Percentiles rank a stretch among this genome's conserved stretches.
These are phyloP conservation scores for Bergia sp. DNA, from an alignment of 92 coral and sea anemone genomes.

Conservation along the genomic window DNA sequence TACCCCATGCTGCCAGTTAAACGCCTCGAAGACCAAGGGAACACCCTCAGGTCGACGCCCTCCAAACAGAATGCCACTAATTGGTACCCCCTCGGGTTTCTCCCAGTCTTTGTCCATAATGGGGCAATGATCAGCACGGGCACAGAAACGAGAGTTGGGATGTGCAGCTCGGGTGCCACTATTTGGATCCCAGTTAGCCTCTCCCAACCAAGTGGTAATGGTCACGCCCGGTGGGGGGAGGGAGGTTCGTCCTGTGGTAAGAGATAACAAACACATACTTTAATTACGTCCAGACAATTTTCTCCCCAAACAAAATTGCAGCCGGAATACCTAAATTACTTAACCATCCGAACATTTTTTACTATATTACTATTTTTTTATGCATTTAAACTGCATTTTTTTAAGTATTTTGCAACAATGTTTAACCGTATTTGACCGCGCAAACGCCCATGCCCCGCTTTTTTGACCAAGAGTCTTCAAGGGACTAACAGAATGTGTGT, in stretches of 20 bases:
- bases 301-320: too few species aligned
- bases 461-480: too few species aligned
- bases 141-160: slow-evolving; percentile 96
- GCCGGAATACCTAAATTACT: too few species aligned
- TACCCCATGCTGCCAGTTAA: slow-evolving; percentile 97
- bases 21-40: slow-evolving; percentile 87
- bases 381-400: too few species aligned
- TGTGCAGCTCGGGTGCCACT: slow-evolving; percentile 83
- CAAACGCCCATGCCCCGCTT: too few species aligned
- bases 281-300: too few species aligned
- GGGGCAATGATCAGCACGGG: slow-evolving; percentile 93
- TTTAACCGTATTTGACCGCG: too few species aligned
- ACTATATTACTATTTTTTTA: too few species aligned
- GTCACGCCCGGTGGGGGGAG: slow-evolving; percentile 56
- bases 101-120: slow-evolving; percentile 99
- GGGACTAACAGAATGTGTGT: too few species aligned
- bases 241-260: background rate
- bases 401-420: too few species aligned
- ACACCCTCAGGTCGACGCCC: slow-evolving; percentile 97
- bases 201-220: slow-evolving; percentile 87
- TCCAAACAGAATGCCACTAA: slow-evolving; percentile 95
- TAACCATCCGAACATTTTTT: too few species aligned
- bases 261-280: background rate
- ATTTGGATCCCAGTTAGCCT: slow-evolving; percentile 66
- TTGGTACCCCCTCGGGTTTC: slow-evolving; percentile 91